These are phyloP conservation scores for Microctenopoma stevenorrisi DNA, from an alignment of 2,797 vertebrate species.

Conservation along the genomic window DNA sequence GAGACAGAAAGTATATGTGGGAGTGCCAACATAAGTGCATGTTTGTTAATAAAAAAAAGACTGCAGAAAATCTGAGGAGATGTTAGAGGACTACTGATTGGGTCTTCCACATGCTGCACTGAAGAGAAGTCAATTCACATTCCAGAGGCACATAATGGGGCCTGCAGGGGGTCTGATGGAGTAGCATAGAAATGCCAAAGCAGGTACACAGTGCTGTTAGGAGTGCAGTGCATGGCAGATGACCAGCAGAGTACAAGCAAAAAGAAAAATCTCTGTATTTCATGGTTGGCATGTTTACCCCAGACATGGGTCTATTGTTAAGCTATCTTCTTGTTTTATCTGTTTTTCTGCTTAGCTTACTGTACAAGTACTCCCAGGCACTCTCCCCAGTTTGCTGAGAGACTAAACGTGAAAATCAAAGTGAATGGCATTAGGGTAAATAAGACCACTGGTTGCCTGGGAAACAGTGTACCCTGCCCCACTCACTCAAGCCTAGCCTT, in stretches of 20 bases:
- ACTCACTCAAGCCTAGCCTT: slow-evolving; percentile 83
- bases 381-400: slow-evolving; percentile 69
- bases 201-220: slow-evolving; percentile 74
- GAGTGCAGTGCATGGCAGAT: slow-evolving; percentile 67
- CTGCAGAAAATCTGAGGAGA: slow-evolving; percentile 74
- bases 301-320: slow-evolving; percentile 38
- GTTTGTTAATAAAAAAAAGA: slow-evolving; percentile 71
- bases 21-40: slow-evolving; percentile 61
- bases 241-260: slow-evolving; percentile 63
- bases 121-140: slow-evolving; percentile 82
- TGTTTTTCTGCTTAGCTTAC: slow-evolving; percentile 60
- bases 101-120: slow-evolving; percentile 75
- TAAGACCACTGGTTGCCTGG: slow-evolving; percentile 87
- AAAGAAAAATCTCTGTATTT: slow-evolving; percentile 57
- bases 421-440: slow-evolving; percentile 88
- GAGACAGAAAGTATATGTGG: slow-evolving; percentile 48
- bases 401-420: slow-evolving; percentile 88
- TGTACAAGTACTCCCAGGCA: slow-evolving; percentile 62
- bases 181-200: slow-evolving; percentile 72
- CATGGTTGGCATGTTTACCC: slow-evolving; percentile 50
- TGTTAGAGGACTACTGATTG: slow-evolving; percentile 75
- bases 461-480: slow-evolving; percentile 83
- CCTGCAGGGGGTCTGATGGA: slow-evolving; percentile 75
- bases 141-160: slow-evolving; percentile 80
- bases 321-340: slow-evolving; percentile 15